These are phyloP conservation scores for Crossocerus cetratus DNA, from an alignment of 2,888 invertebrate species.

Conservation along the genomic window DNA sequence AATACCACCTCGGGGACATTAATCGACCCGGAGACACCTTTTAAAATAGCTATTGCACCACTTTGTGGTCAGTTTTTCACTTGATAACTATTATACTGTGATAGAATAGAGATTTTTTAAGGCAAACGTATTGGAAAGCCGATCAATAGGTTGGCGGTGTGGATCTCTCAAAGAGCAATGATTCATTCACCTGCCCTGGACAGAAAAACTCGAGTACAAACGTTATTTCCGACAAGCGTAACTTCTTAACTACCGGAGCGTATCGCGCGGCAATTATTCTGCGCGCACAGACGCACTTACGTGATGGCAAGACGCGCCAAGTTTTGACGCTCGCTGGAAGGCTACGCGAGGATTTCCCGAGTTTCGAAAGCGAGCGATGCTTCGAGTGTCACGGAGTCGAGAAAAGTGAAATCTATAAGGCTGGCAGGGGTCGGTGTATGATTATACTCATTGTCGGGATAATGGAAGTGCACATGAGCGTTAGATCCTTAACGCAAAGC, in stretches of 20 bases:
- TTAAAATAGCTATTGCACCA: too few species aligned
- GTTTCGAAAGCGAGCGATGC: neutral
- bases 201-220: neutral
- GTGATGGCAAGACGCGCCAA: neutral
- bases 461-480: too few species aligned
- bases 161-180: neutral
- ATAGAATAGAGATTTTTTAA: too few species aligned
- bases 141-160: neutral
- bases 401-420: too few species aligned
- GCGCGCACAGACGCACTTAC: neutral
- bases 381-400: neutral
- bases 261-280: neutral
- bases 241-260: neutral
- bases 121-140: neutral
- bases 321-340: neutral
- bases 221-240: slow-evolving; percentile 2
- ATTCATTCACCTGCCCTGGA: neutral
- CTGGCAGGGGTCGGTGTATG: too few species aligned
- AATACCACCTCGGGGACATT: too few species aligned
- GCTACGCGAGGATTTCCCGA: neutral
- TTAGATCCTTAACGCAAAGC: too few species aligned
- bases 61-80: too few species aligned
- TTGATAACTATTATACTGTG: too few species aligned
- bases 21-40: too few species aligned
- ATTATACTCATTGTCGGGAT: too few species aligned